phyloP scores from a whole-genome alignment of 2,113 vertebrate species.

The Thamnophis sirtalis region DNA sequence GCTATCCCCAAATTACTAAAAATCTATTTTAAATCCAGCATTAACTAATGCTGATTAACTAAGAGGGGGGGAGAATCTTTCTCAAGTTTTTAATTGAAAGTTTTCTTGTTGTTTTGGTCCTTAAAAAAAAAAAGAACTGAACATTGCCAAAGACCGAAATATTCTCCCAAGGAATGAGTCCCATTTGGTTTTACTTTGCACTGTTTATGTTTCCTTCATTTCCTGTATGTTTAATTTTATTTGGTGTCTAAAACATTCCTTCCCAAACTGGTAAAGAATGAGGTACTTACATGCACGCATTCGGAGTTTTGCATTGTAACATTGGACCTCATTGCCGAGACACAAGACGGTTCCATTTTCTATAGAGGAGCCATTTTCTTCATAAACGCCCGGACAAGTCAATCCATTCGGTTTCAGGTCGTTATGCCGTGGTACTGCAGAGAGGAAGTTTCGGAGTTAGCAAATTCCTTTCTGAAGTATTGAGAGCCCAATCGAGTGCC shows the following conservation, averaged over 20 bases:
- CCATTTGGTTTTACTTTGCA: background rate
- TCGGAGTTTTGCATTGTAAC: accelerated
- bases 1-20: too few species aligned
- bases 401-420: background rate
- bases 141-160: too few species aligned
- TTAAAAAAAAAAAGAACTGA: too few species aligned
- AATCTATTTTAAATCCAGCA: too few species aligned
- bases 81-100: too few species aligned
- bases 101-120: background rate
- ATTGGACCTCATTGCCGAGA: background rate
- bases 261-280: background rate
- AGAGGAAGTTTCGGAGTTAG: background rate
- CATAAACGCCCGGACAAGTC: background rate
- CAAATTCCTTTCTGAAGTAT: background rate
- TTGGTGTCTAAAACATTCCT: too few species aligned
- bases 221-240: background rate
- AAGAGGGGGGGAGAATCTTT: too few species aligned
- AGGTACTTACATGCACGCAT: accelerated
- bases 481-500: background rate
- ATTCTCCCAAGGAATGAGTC: too few species aligned
- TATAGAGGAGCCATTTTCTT: background rate
- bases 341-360: background rate
- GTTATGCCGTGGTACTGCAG: background rate
- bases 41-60: too few species aligned
- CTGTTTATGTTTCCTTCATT: background rate